Evolutionary conservation across 2,113 vertebrate genomes (phyloP).

Genomic region (Dasyurus viverrinus): DNA sequence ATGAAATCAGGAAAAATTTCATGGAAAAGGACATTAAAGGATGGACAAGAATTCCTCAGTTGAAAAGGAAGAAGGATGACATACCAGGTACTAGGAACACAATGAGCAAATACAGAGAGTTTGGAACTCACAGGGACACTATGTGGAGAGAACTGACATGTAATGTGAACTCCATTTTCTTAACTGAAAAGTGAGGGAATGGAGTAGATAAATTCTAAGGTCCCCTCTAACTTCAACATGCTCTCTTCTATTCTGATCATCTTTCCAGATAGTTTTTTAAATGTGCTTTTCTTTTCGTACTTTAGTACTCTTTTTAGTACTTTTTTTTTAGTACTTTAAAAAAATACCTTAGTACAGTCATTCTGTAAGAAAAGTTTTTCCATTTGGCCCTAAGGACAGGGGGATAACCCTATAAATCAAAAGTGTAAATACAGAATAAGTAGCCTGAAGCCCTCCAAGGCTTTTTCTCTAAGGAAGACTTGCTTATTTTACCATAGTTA

Average conservation of each 20-base stretch:
- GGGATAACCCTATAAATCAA: conserved; percentile 61
- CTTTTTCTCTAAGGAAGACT: neutral
- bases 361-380: conserved; percentile 65
- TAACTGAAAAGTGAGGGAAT: neutral
- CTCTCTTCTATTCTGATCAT: conserved; percentile 64
- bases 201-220: neutral
- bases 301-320: too few relatives aligned
- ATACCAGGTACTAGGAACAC: neutral
- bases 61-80: neutral
- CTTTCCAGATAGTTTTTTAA: conserved; percentile 75
- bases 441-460: neutral
- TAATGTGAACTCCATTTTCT: neutral
- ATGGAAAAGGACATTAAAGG: neutral
- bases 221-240: neutral
- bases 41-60: neutral
- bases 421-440: conserved; percentile 41
- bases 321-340: conserved; percentile 63
- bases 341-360: too few relatives aligned
- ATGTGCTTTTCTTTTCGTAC: too few relatives aligned
- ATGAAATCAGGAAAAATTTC: neutral
- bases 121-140: neutral
- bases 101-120: neutral
- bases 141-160: neutral
- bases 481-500: conserved; percentile 13
- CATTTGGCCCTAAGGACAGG: conserved; percentile 49